A percentile compares a stretch with the other conserved stretches of the same genome.
Conservation (phyloP, 1,140 invertebrate genomes). For the Lasioglossum albipes region DNA sequence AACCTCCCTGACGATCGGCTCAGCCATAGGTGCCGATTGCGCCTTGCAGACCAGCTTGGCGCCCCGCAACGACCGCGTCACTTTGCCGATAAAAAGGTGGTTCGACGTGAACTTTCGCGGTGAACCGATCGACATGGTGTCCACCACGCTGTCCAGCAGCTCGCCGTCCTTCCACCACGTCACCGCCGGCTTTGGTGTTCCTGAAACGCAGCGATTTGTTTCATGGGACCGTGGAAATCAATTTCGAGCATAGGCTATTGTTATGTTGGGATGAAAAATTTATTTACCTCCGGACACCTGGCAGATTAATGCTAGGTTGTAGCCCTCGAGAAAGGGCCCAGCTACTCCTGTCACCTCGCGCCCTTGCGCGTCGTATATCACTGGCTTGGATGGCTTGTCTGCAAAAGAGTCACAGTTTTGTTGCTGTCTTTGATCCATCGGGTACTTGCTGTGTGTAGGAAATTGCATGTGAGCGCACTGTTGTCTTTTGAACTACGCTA, state of each 20-base stretch:
- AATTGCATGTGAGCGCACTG: too few species aligned
- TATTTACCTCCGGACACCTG: slow-evolving; percentile 90
- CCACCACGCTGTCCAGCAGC: slow-evolving; percentile 85
- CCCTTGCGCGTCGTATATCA: slow-evolving; percentile 90
- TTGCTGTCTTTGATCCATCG: too few species aligned
- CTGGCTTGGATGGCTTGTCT: slow-evolving; percentile 89
- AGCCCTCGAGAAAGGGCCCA: slow-evolving; percentile 91
- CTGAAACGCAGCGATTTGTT: slow-evolving; percentile 68
- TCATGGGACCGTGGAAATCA: too few species aligned
- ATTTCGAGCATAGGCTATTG: slow-evolving; percentile 75
- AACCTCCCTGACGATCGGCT: slow-evolving; percentile 82
- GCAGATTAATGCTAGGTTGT: slow-evolving; percentile 89
- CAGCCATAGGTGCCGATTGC: slow-evolving; percentile 82
- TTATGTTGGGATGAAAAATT: slow-evolving; percentile 78
- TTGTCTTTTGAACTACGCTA: too few species aligned
- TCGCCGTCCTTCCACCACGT: slow-evolving; percentile 89
- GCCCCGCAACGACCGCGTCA: slow-evolving; percentile 83
- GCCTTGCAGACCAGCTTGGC: slow-evolving; percentile 85
- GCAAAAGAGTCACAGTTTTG: slow-evolving; percentile 65
- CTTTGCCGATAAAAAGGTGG: slow-evolving; percentile 83
- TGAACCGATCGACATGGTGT: slow-evolving; percentile 81
- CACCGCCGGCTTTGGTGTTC: slow-evolving; percentile 86
- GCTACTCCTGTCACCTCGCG: slow-evolving; percentile 87
- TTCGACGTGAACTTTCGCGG: slow-evolving; percentile 83
- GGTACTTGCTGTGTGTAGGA: too few species aligned